Conservation (phyloP, 2,113 vertebrate species). For the Lasiurus cinereus region DNA sequence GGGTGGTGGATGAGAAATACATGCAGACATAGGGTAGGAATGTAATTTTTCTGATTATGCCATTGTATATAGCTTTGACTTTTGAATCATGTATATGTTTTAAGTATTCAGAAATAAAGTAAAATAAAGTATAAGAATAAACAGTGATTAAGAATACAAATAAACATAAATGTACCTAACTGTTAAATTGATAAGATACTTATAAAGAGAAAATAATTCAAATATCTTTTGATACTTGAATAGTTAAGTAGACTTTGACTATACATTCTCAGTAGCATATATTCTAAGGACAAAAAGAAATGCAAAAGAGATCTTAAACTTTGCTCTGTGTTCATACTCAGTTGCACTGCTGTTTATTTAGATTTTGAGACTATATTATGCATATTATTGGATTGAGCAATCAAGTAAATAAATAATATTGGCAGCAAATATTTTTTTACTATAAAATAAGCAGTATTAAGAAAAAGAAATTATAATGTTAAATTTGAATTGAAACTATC, state of each 20-base stretch:
- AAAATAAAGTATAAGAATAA: neutral
- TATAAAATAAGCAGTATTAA: constrained; percentile 29
- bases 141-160: neutral
- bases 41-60: neutral
- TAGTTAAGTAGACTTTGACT: neutral
- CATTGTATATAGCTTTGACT: constrained; percentile 16
- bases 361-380: constrained; percentile 32
- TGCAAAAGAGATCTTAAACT: neutral
- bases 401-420: constrained; percentile 17
- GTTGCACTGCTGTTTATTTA: neutral
- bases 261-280: neutral
- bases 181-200: constrained; percentile 12
- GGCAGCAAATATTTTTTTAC: neutral
- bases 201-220: constrained; percentile 4
- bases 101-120: constrained; percentile 53
- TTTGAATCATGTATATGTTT: neutral
- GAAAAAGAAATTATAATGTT: constrained; percentile 30
- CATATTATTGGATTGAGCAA: neutral
- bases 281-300: constrained; percentile 36
- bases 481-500: constrained; percentile 31
- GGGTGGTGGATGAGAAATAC: neutral
- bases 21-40: neutral
- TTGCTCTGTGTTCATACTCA: neutral
- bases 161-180: neutral
- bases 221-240: neutral